Percentiles rank a stretch among this genome's conserved stretches.
phyloP scores from a whole-genome alignment of 2,113 vertebrate species.

The Scopus umbretta region DNA sequence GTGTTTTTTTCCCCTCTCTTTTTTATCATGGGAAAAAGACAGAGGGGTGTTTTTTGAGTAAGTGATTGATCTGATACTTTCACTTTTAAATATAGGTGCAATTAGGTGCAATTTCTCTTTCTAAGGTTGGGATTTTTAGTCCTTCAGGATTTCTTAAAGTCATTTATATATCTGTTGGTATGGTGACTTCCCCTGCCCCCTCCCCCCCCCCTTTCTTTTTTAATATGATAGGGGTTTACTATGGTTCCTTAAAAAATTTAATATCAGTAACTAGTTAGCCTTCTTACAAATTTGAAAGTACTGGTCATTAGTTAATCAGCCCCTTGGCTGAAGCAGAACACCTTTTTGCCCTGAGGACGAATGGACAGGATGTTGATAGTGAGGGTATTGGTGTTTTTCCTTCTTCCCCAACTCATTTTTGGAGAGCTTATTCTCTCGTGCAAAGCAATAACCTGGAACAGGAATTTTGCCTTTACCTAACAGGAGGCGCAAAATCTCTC shows the following conservation, averaged over 20 bases:
- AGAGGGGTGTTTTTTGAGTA: background rate
- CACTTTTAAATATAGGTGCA: background rate
- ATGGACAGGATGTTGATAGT: background rate
- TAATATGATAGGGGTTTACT: background rate
- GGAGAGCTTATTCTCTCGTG: background rate
- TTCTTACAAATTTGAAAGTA: background rate
- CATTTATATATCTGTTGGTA: background rate
- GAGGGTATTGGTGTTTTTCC: background rate
- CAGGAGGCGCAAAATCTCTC: background rate
- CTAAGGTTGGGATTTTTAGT: background rate
- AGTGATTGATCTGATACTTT: background rate
- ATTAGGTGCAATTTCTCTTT: background rate
- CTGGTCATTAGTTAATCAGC: background rate
- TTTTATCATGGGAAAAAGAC: background rate
- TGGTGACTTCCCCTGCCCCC: background rate
- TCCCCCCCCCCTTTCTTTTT: rapidly evolving
- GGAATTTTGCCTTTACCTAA: background rate
- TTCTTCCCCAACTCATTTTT: background rate
- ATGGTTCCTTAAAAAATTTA: background rate
- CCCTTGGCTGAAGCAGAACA: background rate
- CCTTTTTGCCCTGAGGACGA: background rate
- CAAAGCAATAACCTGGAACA: background rate
- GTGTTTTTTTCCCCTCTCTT: rapidly evolving
- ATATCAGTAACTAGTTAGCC: background rate
- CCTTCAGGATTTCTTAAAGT: background rate